Evolutionary conservation across 2,888 invertebrate genomes (phyloP), one percentile per base, ranked within the genome.

Genomic region (Lasioglossum villosulum): DNA sequence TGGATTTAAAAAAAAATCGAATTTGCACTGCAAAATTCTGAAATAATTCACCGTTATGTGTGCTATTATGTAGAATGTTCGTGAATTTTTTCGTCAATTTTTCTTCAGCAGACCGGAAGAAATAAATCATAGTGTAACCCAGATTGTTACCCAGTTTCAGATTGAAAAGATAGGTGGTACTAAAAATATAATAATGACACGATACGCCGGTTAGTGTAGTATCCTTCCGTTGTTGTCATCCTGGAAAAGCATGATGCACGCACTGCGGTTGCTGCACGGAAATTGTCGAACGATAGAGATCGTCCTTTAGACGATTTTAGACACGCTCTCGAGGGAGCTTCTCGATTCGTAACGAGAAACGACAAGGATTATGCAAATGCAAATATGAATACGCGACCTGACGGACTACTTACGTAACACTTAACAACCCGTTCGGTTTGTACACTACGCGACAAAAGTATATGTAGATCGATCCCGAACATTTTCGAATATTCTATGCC

Each of bases 241-340:
- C 63, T 83, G 83, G 83, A 68, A 76, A 76, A 63, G 71, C 72
- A 73, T 78, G 84, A 84, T 71, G 34, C 75, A 45, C 14, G 30
- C 39, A 48, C 23, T 75, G n/a, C 56, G 10, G 19, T 39, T 12
- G 45, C 6, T 56, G 30, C 73, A 71, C 80, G 80, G 84, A 86
- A 80, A 86, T 78, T 72, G 75, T 78, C 84, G 78, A 86, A 68
- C 75, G 59, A 34, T 52, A 37, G 34, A 84, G 84, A 84, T 84
- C 80, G 84, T 75, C 16, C 39, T 71, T 75, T 34, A 27, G 23
- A 42, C 84, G 71, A 37, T 45, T 30, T 48, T 48, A 3, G 71
- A 82, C 75, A 71, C 63, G 75, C 75, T 52, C 71, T 23, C 6
- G 39, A 12, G 45, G 39, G 16, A 63, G 63, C 68, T 39, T 42